Percentiles rank a stretch among this genome's conserved stretches.
These are phyloP conservation scores for Drosophila parvula DNA, from an alignment of 1,140 invertebrate species.

Conservation along the genomic window DNA sequence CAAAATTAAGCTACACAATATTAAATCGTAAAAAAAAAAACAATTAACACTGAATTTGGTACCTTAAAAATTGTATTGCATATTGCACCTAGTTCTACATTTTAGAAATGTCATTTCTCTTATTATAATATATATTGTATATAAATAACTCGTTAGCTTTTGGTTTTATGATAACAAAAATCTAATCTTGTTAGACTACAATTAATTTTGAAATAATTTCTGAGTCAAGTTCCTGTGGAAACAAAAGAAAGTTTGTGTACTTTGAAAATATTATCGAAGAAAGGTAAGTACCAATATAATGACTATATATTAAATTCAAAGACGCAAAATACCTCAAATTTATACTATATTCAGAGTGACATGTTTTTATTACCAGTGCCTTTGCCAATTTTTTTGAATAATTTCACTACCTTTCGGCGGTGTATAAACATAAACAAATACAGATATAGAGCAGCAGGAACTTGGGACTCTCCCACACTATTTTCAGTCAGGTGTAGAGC, in stretches of 20 bases:
- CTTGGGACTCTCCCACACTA: constrained; percentile 21
- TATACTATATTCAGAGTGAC: background rate
- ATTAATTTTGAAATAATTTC: background rate
- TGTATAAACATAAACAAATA: constrained; percentile 37
- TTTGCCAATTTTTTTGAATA: constrained; percentile 19
- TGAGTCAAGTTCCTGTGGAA: background rate
- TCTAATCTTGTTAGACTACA: constrained; percentile 2
- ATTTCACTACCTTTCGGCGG: background rate
- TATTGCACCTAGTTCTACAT: no score
- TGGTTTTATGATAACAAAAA: background rate
- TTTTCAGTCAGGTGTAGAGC: constrained; percentile 2
- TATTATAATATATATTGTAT: background rate
- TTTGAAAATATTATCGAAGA: background rate
- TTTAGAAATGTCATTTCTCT: background rate
- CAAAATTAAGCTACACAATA: no score
- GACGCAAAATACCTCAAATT: background rate
- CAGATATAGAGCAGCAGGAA: constrained; percentile 15
- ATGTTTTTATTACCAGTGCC: background rate
- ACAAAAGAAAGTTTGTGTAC: background rate
- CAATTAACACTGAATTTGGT: no score
- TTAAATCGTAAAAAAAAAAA: no score
- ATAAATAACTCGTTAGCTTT: background rate
- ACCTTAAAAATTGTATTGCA: no score
- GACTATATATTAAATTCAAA: background rate
- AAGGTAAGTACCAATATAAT: background rate